phyloP scores from a whole-genome alignment of 2,888 invertebrate genomes.

The Pollenia amentaria region DNA sequence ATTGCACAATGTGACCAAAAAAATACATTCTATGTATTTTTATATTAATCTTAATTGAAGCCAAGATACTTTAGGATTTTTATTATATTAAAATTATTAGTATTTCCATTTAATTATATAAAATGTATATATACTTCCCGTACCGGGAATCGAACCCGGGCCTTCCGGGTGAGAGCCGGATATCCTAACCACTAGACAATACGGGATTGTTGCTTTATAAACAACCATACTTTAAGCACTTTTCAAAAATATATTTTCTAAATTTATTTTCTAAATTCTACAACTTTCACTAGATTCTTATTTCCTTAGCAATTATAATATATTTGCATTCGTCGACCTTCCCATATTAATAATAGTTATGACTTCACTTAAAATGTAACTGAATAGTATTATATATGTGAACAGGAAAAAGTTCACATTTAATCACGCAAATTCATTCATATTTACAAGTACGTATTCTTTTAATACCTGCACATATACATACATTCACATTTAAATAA shows the following conservation, averaged over 20 bases:
- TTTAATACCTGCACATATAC: background rate
- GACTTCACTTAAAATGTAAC: slow-evolving; percentile 64
- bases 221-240: no score
- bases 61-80: no score
- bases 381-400: slow-evolving; percentile 28
- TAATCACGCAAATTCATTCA: slow-evolving; percentile 72
- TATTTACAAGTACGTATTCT: slow-evolving; percentile 39
- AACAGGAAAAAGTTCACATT: slow-evolving; percentile 61
- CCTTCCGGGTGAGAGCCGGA: slow-evolving; percentile 85
- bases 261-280: no score
- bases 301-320: no score
- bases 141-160: slow-evolving; percentile 86
- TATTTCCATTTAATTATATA: no score
- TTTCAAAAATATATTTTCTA: no score
- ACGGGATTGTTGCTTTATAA: slow-evolving; percentile 78
- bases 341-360: slow-evolving; percentile 64
- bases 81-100: no score
- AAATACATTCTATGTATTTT: no score
- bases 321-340: slow-evolving; percentile 6
- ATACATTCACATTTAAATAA: background rate
- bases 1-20: no score
- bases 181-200: slow-evolving; percentile 85
- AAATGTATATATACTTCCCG: slow-evolving; percentile 79
- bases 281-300: no score
- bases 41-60: no score